These are phyloP conservation scores for Ephialtes manifestator DNA, from an alignment of 2,888 invertebrate genomes.

Conservation along the genomic window DNA sequence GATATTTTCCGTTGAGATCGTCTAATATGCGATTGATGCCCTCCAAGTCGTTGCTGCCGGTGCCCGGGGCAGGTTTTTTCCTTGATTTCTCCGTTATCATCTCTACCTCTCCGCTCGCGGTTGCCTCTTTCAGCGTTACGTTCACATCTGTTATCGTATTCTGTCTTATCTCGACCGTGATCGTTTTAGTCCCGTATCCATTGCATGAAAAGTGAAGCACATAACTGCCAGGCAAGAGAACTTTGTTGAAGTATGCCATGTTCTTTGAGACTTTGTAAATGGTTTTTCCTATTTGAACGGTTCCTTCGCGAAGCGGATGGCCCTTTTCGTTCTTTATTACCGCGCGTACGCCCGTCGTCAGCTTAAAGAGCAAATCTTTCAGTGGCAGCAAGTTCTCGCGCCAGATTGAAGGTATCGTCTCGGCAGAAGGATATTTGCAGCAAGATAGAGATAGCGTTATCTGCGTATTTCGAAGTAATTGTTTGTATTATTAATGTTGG, in stretches of 20 bases:
- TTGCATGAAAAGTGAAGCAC: conserved; percentile 88
- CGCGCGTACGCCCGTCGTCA: conserved; percentile 81
- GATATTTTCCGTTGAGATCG: conserved; percentile 80
- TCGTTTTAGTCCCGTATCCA: conserved; percentile 87
- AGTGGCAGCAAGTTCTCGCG: conserved; percentile 82
- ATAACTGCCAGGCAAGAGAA: conserved; percentile 91
- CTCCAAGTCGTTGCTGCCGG: conserved; percentile 29
- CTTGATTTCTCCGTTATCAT: conserved; percentile 55
- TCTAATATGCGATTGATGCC: conserved; percentile 75
- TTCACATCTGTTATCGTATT: conserved; percentile 84
- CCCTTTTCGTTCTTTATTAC: conserved; percentile 89
- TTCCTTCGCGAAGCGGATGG: conserved; percentile 90
- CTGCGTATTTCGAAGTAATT: conserved; percentile 69
- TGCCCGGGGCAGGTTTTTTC: not conserved
- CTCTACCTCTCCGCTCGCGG: conserved; percentile 48
- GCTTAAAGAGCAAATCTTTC: conserved; percentile 78
- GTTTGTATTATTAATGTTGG: not conserved
- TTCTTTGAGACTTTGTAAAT: conserved; percentile 89
- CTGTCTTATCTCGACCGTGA: conserved; percentile 85
- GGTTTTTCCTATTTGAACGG: conserved; percentile 89
- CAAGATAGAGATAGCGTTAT: conserved; percentile 89
- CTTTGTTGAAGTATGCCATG: conserved; percentile 91
- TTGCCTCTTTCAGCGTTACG: conserved; percentile 76
- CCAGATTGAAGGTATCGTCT: conserved; percentile 83
- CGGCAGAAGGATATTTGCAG: conserved; percentile 92